Base-by-base conservation (phyloP, 1,140 invertebrate species). In the Monomorium pharaonis region DNA sequence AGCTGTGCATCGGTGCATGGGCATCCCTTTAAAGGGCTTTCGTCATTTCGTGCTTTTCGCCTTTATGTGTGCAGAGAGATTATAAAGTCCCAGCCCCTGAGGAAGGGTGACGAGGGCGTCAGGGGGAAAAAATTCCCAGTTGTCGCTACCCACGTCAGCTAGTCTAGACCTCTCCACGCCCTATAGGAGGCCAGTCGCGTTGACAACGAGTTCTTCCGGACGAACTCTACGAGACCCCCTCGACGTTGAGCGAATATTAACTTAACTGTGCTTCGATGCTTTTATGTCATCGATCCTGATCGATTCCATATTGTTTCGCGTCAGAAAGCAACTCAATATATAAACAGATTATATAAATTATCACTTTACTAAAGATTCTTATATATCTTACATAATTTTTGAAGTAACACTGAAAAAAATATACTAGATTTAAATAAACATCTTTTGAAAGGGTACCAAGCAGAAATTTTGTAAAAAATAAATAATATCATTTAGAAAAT, bases 1-100 rank as follows among this genome's bases (percentile, higher is more conserved):
- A 18, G 16, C 54, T 69, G 30, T 7, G 37, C 51, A 24, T 44
- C n/a, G 63, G 12, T 37, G 37, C 49, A 58, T 33, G 14, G 24
- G 18, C n/a, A n/a, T 47, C n/a, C 33, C 49, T 63, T 84, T 21
- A 84, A 89, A 72, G 87, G 63, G 81, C 56, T 86, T 58, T 88
- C 42, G 24, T 47, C 58, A 47, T 88, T 51, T 88, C 42, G 30
- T 54, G 74, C 54, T 54, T 56, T 24, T 67, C 56, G 37, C 30
- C 44, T 10, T 63, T 33, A 30, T 51, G 27, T n/a, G 12, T 63
- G 37, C 76, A 12, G 24, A 63, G 10, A 72, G 47, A 85, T 56
- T 7, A 81, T 60, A 37, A 18, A 9, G 24, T 14, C 16, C 44
- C n/a, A 44, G 47, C 12, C 9, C 27, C 2, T 5, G n/a, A 24